These are phyloP conservation scores for Agonopterix subpropinquella DNA, from an alignment of 2,888 invertebrate species.

Conservation along the genomic window DNA sequence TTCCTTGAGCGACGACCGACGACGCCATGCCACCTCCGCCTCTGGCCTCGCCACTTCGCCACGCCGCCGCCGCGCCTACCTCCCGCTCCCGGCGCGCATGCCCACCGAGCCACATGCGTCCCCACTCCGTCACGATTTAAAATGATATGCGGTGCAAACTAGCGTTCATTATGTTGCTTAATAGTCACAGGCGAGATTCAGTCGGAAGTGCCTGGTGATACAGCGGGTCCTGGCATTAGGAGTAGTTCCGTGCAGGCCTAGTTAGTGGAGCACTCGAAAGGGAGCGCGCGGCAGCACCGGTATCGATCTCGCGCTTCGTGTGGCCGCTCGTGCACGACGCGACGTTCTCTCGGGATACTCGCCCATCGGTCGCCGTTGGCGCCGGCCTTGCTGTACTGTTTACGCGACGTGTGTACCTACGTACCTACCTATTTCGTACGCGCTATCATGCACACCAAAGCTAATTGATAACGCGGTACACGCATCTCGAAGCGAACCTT, in stretches of 20 bases:
- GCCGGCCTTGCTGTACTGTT: slow-evolving; percentile 69
- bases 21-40: slow-evolving; percentile 39
- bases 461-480: slow-evolving; percentile 58
- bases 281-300: slow-evolving; percentile 56
- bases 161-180: slow-evolving; percentile 36
- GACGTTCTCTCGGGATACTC: slow-evolving; percentile 65
- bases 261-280: slow-evolving; percentile 47
- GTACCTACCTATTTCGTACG: slow-evolving; percentile 49
- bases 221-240: slow-evolving; percentile 18
- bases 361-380: slow-evolving; percentile 67
- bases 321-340: slow-evolving; percentile 54
- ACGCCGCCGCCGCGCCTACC: slow-evolving; percentile 67
- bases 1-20: not conserved
- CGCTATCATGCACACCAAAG: slow-evolving; percentile 60
- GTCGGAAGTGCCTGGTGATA: not conserved
- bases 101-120: slow-evolving; percentile 48
- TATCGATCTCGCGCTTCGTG: slow-evolving; percentile 66
- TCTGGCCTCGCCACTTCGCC: slow-evolving; percentile 36
- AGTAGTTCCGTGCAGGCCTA: slow-evolving; percentile 27
- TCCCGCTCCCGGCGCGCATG: slow-evolving; percentile 51
- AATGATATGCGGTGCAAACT: slow-evolving; percentile 49
- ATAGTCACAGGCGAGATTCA: not conserved
- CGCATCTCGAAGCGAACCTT: slow-evolving; percentile 39
- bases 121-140: slow-evolving; percentile 56
- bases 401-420: slow-evolving; percentile 55